phyloP scores from a whole-genome alignment of 1,140 invertebrate species.

The Lethrus apterus region DNA sequence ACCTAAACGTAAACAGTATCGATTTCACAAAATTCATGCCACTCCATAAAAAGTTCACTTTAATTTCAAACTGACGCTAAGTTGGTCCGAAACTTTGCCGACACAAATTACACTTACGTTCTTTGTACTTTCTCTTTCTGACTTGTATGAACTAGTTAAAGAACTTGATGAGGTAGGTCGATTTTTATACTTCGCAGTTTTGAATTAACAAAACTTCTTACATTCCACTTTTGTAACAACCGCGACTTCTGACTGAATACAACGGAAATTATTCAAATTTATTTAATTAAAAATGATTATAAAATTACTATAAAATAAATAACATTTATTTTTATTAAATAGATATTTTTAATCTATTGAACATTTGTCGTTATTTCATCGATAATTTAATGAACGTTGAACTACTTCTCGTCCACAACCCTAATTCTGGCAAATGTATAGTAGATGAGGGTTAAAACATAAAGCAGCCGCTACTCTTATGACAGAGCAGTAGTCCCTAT shows the following conservation, averaged over 20 bases:
- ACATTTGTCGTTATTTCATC: too few species aligned
- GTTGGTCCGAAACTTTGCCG: conserved; percentile 36
- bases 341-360: too few species aligned
- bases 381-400: too few species aligned
- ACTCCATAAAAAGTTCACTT: conserved; percentile 38
- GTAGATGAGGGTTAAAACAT: conserved; percentile 11
- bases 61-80: conserved; percentile 37
- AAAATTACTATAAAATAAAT: too few species aligned
- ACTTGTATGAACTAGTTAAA: conserved; percentile 34
- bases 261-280: too few species aligned
- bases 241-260: too few species aligned
- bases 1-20: conserved; percentile 39
- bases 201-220: too few species aligned
- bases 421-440: conserved; percentile 11
- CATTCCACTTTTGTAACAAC: too few species aligned
- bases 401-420: too few species aligned
- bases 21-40: conserved; percentile 38
- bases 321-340: too few species aligned
- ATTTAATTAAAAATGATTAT: too few species aligned
- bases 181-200: conserved; percentile 24
- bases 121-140: conserved; percentile 40
- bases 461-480: conserved; percentile 11
- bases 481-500: conserved; percentile 21
- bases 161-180: conserved; percentile 37
- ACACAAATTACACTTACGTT: conserved; percentile 39